Evolutionary conservation across 2,113 vertebrate species (phyloP).

Genomic region (Myotis brandtii): DNA sequence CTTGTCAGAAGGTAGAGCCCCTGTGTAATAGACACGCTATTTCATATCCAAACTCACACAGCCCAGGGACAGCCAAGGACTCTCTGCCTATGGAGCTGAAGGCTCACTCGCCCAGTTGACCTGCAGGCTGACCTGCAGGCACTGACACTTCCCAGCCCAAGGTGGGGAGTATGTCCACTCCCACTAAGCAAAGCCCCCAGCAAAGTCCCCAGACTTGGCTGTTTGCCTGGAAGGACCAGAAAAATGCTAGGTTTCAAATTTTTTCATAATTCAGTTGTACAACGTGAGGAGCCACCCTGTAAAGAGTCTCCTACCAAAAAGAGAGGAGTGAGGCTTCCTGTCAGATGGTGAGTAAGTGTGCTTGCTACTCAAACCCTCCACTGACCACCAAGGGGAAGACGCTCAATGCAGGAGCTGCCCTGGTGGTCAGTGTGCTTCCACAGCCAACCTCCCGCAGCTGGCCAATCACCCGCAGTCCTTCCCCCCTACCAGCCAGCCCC

Average conservation of each 20-base stretch:
- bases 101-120: neutral
- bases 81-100: neutral
- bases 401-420: no score
- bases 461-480: no score
- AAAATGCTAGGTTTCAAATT: neutral
- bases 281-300: neutral
- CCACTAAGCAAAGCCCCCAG: neutral
- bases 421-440: no score
- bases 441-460: no score
- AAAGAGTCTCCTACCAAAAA: neutral
- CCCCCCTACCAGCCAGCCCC: no score
- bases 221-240: neutral
- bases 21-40: neutral
- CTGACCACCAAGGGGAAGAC: no score
- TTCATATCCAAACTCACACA: neutral
- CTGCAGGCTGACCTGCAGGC: no score
- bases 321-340: neutral
- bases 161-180: rapidly evolving
- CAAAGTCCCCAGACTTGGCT: neutral
- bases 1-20: conserved; percentile 23
- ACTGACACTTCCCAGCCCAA: neutral
- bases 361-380: neutral
- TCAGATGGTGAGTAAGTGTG: neutral
- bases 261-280: neutral
- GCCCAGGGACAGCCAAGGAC: neutral